Conservation (phyloP, 37 sponge, comb jelly and placozoan species). For the Mnemiopsis leidyi region DNA sequence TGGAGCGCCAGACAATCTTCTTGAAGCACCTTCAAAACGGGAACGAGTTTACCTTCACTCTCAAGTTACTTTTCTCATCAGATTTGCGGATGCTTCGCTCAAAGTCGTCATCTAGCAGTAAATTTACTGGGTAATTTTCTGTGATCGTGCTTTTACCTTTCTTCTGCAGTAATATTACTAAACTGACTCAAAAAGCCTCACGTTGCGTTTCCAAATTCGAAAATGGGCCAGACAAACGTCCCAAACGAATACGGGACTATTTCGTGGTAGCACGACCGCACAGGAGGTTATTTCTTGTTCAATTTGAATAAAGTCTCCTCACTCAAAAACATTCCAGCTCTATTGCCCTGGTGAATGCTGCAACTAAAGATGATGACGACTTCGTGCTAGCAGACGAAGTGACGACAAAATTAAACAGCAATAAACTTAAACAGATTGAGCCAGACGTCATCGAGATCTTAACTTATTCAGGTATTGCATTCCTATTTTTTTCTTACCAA, state of each 20-base stretch:
- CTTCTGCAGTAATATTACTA: too few species aligned
- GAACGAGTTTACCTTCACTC: not conserved
- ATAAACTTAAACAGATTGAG: not conserved
- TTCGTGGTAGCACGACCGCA: too few species aligned
- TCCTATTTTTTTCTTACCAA: too few species aligned
- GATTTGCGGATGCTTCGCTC: not conserved
- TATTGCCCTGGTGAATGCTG: not conserved
- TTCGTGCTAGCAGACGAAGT: not conserved
- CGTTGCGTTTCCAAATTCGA: too few species aligned
- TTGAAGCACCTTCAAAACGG: not conserved
- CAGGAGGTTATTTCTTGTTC: too few species aligned
- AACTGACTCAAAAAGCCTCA: too few species aligned
- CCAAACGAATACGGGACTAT: too few species aligned
- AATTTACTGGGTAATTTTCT: not conserved
- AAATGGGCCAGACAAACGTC: too few species aligned
- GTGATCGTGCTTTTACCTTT: too few species aligned
- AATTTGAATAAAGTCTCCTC: too few species aligned
- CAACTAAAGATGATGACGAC: not conserved
- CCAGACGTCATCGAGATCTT: not conserved
- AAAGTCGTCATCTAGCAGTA: not conserved
- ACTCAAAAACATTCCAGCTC: not conserved
- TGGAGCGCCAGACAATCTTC: not conserved
- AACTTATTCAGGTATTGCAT: not conserved
- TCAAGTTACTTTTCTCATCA: not conserved
- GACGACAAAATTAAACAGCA: not conserved